Evolutionary conservation across 2,888 invertebrate genomes (phyloP), one percentile per base, ranked within the genome.

Genomic region (Lutraria lutraria): DNA sequence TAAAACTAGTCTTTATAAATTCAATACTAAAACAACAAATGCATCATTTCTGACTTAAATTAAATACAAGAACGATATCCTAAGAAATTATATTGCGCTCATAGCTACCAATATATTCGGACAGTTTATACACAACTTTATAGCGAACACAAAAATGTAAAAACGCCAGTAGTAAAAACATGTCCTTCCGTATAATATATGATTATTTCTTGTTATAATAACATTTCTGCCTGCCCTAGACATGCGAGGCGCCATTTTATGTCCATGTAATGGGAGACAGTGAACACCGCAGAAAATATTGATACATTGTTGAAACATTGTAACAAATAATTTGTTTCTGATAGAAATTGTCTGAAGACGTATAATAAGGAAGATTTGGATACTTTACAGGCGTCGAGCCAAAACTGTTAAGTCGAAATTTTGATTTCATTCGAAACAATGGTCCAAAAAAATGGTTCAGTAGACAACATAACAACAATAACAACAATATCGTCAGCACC

Each of bases 301-400:
- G 76, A 76, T 76, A 34, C 34, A 76, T 16, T 31, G 34, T 31
- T 76, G 76, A 76, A 76, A 76, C 34, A 76, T 76, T 76, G 76
- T 76, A 76, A 76, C 76, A 76, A 76, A 76, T 76, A 76, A 76
- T 76, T 76, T 25, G 76, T 76, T 76, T 76, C 76, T 31, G 76
- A 76, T 76, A 76, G 76, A 76, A 76, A 76, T 76, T 76, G 76
- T 76, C 76, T 31, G 76, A 34, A 21, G 76, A 76, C 29, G 31
- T 0, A 76, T 34, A 34, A 34, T 76, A 19, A 31, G 16, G 21
- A 34, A 34, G 2, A 19, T 72, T 76, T 76, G 31, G 29, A 76
- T 34, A 34, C 16, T 25, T 8, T 34, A 31, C 34, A 4, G 76
- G 25, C 76, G 8, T 76, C 19, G 4, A 34, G 76, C 34, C 34